Conservation (phyloP, 2,888 invertebrate genomes). For the Acleris laterana region DNA sequence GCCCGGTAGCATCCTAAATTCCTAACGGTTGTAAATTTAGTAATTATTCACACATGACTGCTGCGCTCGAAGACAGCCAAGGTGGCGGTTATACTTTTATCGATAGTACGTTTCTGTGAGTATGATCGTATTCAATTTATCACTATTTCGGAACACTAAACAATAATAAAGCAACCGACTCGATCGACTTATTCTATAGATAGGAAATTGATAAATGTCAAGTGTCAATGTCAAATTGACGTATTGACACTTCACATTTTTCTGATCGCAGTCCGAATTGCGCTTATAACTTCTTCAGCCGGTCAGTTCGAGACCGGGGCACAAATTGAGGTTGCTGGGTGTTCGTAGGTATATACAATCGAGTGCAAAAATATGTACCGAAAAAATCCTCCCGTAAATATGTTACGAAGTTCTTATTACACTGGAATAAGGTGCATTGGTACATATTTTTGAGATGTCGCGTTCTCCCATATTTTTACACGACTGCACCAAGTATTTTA, state of each 20-base stretch:
- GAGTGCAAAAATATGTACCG: too few species aligned
- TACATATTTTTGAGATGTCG: too few species aligned
- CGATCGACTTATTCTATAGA: conserved; percentile 18
- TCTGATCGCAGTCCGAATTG: background rate
- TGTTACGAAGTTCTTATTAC: too few species aligned
- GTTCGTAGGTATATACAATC: too few species aligned
- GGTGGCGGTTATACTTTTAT: background rate
- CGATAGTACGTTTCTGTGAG: background rate
- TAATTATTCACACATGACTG: conserved; percentile 37
- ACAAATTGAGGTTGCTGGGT: too few species aligned
- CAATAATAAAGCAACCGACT: conserved; percentile 10
- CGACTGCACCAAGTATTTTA: too few species aligned
- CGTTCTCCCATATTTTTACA: too few species aligned
- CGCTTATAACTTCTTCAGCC: too few species aligned
- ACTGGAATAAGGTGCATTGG: too few species aligned
- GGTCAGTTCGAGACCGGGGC: too few species aligned
- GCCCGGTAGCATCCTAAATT: conserved; percentile 91
- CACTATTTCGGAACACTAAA: background rate
- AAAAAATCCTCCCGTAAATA: too few species aligned
- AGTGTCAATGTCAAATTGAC: conserved; percentile 27
- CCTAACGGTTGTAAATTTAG: conserved; percentile 30
- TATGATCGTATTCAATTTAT: background rate
- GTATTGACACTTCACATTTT: background rate
- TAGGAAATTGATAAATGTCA: conserved; percentile 29
- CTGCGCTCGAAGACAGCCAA: conserved; percentile 9